Evolutionary conservation across 2,113 vertebrate genomes (phyloP).

Genomic region (Poeciliopsis occidentalis): DNA sequence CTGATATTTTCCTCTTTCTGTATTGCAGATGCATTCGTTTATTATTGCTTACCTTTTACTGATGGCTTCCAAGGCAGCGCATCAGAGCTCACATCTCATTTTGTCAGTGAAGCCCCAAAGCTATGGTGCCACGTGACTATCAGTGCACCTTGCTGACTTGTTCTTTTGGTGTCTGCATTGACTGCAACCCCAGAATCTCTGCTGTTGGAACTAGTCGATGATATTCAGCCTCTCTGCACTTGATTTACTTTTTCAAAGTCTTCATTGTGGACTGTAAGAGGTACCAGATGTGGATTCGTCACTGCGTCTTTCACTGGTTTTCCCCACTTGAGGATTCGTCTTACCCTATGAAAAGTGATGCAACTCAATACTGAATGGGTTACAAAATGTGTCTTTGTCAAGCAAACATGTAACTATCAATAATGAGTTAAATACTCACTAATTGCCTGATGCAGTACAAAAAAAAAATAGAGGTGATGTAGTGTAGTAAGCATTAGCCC

Average conservation of each 20-base stretch:
- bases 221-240: slow-evolving; percentile 51
- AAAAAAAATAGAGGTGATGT: too few relatives aligned
- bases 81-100: slow-evolving; percentile 61
- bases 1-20: slow-evolving; percentile 66
- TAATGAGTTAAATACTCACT: neutral
- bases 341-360: too few relatives aligned
- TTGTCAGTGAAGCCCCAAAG: slow-evolving; percentile 36
- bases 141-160: slow-evolving; percentile 56
- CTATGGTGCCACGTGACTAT: slow-evolving; percentile 59
- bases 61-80: slow-evolving; percentile 50
- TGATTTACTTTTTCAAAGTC: slow-evolving; percentile 56
- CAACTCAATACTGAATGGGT: too few relatives aligned
- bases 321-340: neutral
- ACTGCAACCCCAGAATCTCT: slow-evolving; percentile 43
- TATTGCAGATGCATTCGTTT: slow-evolving; percentile 57
- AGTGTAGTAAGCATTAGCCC: too few relatives aligned
- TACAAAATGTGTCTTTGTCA: too few relatives aligned
- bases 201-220: slow-evolving; percentile 48
- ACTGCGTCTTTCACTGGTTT: neutral
- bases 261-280: slow-evolving; percentile 30
- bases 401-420: too few relatives aligned
- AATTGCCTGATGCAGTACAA: neutral
- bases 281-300: slow-evolving; percentile 8
- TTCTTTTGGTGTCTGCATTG: slow-evolving; percentile 41
- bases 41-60: slow-evolving; percentile 66